Conservation (phyloP, 2,113 vertebrate species). For the Mustelus asterias region DNA sequence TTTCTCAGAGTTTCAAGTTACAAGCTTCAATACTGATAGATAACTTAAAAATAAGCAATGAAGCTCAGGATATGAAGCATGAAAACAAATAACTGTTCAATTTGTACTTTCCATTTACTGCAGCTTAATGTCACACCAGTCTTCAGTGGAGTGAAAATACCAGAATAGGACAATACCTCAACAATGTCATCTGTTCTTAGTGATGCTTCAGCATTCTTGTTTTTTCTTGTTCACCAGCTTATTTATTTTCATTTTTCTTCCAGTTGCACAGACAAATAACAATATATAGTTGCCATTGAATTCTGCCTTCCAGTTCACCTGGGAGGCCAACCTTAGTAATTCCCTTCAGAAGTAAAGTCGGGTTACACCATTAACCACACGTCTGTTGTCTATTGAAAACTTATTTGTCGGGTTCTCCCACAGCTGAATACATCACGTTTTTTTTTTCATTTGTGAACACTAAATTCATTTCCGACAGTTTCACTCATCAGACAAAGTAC, state of each 20-base stretch:
- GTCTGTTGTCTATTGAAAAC: not conserved
- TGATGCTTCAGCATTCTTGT: slow-evolving; percentile 21
- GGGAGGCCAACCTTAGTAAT: not conserved
- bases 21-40: slow-evolving; percentile 4
- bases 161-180: slow-evolving; percentile 11
- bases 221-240: not conserved
- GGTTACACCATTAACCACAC: not conserved
- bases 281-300: slow-evolving; percentile 22
- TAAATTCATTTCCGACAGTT: not conserved
- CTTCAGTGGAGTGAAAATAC: not conserved
- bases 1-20: slow-evolving; percentile 19
- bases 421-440: not conserved
- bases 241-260: slow-evolving; percentile 22
- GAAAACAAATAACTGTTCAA: slow-evolving; percentile 34
- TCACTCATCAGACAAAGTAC: not conserved
- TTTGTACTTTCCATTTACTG: slow-evolving; percentile 32
- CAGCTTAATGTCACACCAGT: slow-evolving; percentile 31
- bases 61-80: not conserved
- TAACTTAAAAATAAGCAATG: slow-evolving; percentile 25
- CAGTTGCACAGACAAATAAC: slow-evolving; percentile 22
- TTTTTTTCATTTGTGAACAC: not conserved
- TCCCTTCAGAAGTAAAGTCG: slow-evolving; percentile 15
- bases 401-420: not conserved
- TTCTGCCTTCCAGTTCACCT: slow-evolving; percentile 10
- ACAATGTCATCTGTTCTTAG: not conserved